Percentiles rank a stretch among this genome's conserved stretches.
phyloP scores from a whole-genome alignment of 2,797 vertebrate species.

The Gouania willdenowi region DNA sequence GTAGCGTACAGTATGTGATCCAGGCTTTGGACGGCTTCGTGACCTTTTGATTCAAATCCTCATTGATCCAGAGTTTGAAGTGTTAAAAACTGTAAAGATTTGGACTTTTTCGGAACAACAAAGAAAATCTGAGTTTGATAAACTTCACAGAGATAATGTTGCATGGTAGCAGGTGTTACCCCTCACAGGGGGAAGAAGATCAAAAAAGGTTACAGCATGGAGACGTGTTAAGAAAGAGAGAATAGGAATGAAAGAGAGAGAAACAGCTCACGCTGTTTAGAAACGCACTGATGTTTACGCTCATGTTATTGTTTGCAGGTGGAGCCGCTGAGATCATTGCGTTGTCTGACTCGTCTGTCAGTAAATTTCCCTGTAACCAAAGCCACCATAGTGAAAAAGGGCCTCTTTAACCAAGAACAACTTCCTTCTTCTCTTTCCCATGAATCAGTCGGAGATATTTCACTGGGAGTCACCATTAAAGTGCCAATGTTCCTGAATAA shows the following conservation, averaged over 20 bases:
- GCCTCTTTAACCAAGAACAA: constrained; percentile 34
- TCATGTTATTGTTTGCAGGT: constrained; percentile 56
- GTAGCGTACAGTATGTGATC: not conserved
- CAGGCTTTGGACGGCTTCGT: constrained; percentile 2
- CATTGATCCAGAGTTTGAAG: constrained; percentile 18
- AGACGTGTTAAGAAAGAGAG: not conserved
- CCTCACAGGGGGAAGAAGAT: constrained; percentile 14
- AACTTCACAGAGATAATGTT: constrained; percentile 1
- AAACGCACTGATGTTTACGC: constrained; percentile 51
- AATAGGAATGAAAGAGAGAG: not conserved
- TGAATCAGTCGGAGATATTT: constrained; percentile 47
- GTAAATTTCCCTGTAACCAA: constrained; percentile 19
- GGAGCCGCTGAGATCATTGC: constrained; percentile 36
- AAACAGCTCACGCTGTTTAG: constrained; percentile 27
- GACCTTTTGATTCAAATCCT: constrained; percentile 26
- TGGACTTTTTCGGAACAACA: constrained; percentile 27
- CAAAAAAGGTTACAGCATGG: constrained; percentile 10
- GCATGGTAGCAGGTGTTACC: not conserved
- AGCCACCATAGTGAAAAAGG: constrained; percentile 19
- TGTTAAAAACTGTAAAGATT: constrained; percentile 21
- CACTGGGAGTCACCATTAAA: constrained; percentile 17
- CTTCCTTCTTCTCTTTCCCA: constrained; percentile 23
- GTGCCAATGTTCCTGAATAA: constrained; percentile 34
- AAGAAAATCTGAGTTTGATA: constrained; percentile 37
- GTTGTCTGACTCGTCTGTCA: constrained; percentile 5